phyloP scores from a whole-genome alignment of 2,113 vertebrate genomes.

The Phrynosoma platyrhinos region DNA sequence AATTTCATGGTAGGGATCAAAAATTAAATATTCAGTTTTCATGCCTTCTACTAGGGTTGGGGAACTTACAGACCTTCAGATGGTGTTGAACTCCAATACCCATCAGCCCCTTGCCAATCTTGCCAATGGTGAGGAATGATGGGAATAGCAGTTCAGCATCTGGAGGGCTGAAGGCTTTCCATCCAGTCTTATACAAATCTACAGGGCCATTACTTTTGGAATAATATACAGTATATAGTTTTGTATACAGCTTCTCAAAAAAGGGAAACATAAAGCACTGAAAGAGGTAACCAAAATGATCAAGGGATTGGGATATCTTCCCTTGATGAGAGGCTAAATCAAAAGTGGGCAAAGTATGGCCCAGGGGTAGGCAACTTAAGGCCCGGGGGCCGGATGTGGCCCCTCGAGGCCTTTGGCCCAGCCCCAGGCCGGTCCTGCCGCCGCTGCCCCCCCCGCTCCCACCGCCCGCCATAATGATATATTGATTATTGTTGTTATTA shows the following conservation, averaged over 20 bases:
- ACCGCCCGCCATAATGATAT: too few relatives aligned
- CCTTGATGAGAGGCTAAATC: neutral
- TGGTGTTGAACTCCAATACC: neutral
- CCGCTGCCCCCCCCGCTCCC: too few relatives aligned
- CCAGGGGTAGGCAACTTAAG: too few relatives aligned
- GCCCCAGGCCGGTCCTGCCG: too few relatives aligned
- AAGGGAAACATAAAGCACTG: neutral
- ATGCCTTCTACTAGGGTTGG: neutral
- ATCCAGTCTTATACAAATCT: neutral
- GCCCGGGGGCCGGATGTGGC: too few relatives aligned
- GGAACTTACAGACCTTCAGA: neutral
- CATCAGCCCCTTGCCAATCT: neutral
- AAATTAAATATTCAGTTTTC: neutral
- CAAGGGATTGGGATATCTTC: neutral
- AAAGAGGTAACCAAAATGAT: neutral
- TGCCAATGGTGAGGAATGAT: neutral
- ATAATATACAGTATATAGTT: neutral
- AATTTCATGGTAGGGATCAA: neutral
- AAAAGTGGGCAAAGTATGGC: too few relatives aligned
- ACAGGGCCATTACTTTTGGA: neutral
- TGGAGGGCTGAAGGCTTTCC: neutral
- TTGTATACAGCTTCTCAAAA: neutral
- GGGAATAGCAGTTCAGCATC: neutral
- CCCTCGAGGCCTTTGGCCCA: too few relatives aligned
- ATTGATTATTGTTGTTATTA: too few relatives aligned